These are phyloP conservation scores for Meriones psammophilus DNA, from an alignment of 2,797 vertebrate genomes.

Conservation along the genomic window DNA sequence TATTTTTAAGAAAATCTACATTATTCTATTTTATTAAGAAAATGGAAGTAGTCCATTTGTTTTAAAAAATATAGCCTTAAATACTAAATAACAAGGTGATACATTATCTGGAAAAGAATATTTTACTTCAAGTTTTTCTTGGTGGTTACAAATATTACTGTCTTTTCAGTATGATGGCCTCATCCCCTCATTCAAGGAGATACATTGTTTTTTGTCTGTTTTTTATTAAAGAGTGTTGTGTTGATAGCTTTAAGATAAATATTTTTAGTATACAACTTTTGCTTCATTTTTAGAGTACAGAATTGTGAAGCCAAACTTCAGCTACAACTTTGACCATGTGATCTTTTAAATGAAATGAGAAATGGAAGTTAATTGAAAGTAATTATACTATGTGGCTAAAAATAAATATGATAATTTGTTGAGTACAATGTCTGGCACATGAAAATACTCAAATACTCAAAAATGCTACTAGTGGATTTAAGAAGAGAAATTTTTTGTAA, in stretches of 20 bases:
- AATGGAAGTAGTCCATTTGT: conserved; percentile 37
- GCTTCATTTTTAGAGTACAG: conserved; percentile 45
- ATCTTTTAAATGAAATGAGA: not conserved
- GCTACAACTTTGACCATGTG: conserved; percentile 17
- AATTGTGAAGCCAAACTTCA: conserved; percentile 29
- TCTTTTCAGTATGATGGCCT: not conserved
- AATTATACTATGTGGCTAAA: conserved; percentile 18
- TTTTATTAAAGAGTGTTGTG: not conserved
- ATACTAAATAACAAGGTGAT: not conserved
- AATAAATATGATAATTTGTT: conserved; percentile 51
- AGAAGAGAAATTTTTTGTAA: conserved; percentile 16
- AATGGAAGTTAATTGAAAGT: conserved; percentile 25
- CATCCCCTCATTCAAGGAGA: not conserved
- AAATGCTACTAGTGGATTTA: conserved; percentile 45
- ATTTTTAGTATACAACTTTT: conserved; percentile 47
- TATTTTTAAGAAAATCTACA: conserved; percentile 13
- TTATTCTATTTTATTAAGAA: conserved; percentile 38
- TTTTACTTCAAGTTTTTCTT: conserved; percentile 18
- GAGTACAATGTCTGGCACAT: not conserved
- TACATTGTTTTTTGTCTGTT: not conserved
- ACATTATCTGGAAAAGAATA: conserved; percentile 4
- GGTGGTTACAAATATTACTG: not conserved
- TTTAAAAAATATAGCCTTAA: conserved; percentile 9
- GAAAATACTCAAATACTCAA: conserved; percentile 53
- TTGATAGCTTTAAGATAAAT: conserved; percentile 2